Base-by-base conservation (phyloP, 2,888 invertebrate genomes). In the Chydorus sphaericus region DNA sequence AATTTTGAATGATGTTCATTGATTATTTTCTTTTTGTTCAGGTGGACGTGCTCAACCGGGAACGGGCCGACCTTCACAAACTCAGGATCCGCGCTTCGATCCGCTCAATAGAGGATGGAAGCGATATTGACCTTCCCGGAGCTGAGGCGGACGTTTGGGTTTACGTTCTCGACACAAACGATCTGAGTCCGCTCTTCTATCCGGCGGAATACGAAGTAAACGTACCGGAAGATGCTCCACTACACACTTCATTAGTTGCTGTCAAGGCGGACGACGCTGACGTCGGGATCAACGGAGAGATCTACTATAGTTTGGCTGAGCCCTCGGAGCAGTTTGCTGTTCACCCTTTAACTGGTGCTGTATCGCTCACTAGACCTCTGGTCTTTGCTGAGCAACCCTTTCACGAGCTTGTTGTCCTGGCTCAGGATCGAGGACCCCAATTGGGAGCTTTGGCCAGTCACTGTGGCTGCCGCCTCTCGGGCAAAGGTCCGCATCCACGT, bases 181-280 rank as follows among this genome's bases (percentile, higher is more conserved):
- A 96, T 70, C 79, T 94, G 61, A 88, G 84, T 69, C 97, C 97
- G 37, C 75, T 96, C 31, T 97, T 97, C 73, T 88, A 87, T 68
- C 87, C 88, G 26, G 83, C 82, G 51, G 83, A 85, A 62, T 96
- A 96, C 71, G 83, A 84, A 66, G 83, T 82, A 49, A 79, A 79
- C n/a, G 82, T 96, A 39, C 80, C 83, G 23, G 94, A 94, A 70
- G 92, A 94, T 69, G 82, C 84, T 58, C 82, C 88, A 11, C 73
- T 90, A 57, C 89, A 93, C 70, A 78, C 81, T 56, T 63, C 62
- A 59, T 60, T 66, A 26, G 61, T 69, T 5, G 66, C 66, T 59
- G 72, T 77, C 11, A 69, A 81, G 33, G 97, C 96, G 0, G 92
- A 91, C 66, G 97, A 98, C 72, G 94, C 97, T 4, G 97, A 98